Conservation (phyloP, 2,888 invertebrate species). For the Synergus laeviventris region DNA sequence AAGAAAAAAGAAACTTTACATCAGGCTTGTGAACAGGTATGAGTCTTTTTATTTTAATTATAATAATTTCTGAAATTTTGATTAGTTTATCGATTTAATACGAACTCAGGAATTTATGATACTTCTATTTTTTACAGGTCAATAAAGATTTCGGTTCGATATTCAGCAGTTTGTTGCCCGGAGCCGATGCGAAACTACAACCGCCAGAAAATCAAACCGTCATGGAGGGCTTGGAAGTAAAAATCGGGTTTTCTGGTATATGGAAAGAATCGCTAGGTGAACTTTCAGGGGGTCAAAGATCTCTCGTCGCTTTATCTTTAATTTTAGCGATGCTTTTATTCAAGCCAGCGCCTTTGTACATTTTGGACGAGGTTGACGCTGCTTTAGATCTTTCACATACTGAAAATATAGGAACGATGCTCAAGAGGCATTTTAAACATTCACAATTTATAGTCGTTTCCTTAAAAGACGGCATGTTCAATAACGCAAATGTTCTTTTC, state of each 20-base stretch:
- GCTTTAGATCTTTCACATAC: conserved; percentile 98
- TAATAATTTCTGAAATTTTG: conserved; percentile 29
- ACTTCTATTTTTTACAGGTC: conserved; percentile 77
- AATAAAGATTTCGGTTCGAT: conserved; percentile 96
- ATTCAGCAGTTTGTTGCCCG: conserved; percentile 93
- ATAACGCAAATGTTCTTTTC: conserved; percentile 98
- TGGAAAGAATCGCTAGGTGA: conserved; percentile 98
- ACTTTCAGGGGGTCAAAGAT: conserved; percentile 97
- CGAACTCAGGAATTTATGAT: background rate
- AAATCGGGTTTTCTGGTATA: conserved; percentile 92
- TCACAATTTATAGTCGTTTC: conserved; percentile 99
- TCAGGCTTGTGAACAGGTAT: conserved; percentile 85
- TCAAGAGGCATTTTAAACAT: conserved; percentile 91
- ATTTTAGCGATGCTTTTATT: conserved; percentile 97
- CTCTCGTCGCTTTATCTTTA: conserved; percentile 95
- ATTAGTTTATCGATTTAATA: background rate
- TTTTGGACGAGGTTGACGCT: conserved; percentile 99
- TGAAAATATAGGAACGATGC: conserved; percentile 98
- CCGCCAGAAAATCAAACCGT: conserved; percentile 86
- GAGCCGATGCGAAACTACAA: conserved; percentile 90
- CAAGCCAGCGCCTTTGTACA: conserved; percentile 98
- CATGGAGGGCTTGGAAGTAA: conserved; percentile 91
- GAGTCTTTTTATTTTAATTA: background rate
- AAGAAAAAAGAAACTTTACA: conserved; percentile 91
- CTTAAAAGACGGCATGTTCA: conserved; percentile 99